phyloP scores from a whole-genome alignment of 1,140 invertebrate genomes.

The Conus ventricosus region DNA sequence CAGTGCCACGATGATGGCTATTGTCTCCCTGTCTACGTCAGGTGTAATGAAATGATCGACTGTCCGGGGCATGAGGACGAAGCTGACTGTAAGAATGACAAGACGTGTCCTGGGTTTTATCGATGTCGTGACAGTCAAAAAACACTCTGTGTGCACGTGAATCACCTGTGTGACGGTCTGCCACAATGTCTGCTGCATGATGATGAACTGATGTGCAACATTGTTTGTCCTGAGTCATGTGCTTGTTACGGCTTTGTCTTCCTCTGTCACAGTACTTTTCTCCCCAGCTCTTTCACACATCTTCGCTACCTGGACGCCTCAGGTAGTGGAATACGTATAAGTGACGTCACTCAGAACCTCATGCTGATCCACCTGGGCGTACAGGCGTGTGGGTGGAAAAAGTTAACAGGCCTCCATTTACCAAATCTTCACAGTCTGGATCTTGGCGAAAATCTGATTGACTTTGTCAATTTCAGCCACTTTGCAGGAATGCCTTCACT shows the following conservation, averaged over 20 bases:
- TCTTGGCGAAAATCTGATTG: conserved; percentile 8
- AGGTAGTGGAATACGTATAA: not conserved
- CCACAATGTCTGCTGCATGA: conserved; percentile 37
- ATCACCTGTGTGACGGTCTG: conserved; percentile 36
- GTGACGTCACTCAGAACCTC: not conserved
- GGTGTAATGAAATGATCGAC: conserved; percentile 41
- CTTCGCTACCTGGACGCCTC: conserved; percentile 22
- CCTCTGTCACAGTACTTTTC: not conserved
- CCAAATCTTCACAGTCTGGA: conserved; percentile 38
- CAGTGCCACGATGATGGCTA: conserved; percentile 23
- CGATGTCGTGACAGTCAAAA: conserved; percentile 16
- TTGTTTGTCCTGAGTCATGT: no score
- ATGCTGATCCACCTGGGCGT: conserved; percentile 34
- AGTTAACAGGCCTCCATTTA: not conserved
- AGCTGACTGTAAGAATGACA: not conserved
- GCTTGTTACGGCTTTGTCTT: conserved; percentile 31
- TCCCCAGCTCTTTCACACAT: not conserved
- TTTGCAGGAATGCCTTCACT: not conserved
- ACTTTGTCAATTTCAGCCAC: not conserved
- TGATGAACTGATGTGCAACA: conserved; percentile 37
- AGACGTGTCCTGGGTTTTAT: conserved; percentile 30
- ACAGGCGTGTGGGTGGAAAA: not conserved
- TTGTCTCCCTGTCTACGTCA: conserved; percentile 32
- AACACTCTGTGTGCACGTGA: conserved; percentile 13
- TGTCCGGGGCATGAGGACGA: conserved; percentile 40